A percentile compares a stretch with the other conserved stretches of the same genome.
phyloP scores from a whole-genome alignment of 2,888 invertebrate genomes.

The Andrena bucephala region DNA sequence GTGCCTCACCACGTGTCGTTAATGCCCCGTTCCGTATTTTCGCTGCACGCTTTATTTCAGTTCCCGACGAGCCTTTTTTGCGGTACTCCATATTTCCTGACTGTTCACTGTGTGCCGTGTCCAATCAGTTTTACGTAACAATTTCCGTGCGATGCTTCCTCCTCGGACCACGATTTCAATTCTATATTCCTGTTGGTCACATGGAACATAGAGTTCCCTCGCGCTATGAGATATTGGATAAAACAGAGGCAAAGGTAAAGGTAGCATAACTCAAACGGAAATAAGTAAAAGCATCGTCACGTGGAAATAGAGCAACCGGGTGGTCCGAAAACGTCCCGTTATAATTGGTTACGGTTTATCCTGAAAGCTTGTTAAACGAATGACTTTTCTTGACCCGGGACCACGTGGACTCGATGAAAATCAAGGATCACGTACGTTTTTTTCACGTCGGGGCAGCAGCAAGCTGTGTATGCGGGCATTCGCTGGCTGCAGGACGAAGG shows the following conservation, averaged over 20 bases:
- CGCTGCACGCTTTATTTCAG: conserved; percentile 49
- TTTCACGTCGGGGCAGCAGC: conserved; percentile 41
- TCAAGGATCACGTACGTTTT: conserved; percentile 69
- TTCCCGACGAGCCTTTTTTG: conserved; percentile 42
- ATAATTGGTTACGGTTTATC: conserved; percentile 72
- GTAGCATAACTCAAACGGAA: conserved; percentile 9
- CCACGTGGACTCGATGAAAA: conserved; percentile 69
- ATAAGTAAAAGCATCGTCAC: background rate
- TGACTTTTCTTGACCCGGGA: conserved; percentile 62
- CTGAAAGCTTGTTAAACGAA: conserved; percentile 63
- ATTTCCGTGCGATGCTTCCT: conserved; percentile 45
- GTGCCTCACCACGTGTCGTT: conserved; percentile 70
- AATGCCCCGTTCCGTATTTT: conserved; percentile 59
- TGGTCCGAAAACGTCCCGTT: conserved; percentile 59
- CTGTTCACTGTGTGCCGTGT: conserved; percentile 35
- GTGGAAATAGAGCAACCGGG: conserved; percentile 43
- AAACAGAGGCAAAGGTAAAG: background rate
- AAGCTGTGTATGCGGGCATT: conserved; percentile 54
- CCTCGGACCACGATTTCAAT: background rate
- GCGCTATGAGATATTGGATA: background rate
- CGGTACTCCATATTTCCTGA: conserved; percentile 45
- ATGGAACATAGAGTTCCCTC: background rate
- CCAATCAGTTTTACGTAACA: conserved; percentile 61
- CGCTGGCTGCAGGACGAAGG: conserved; percentile 62
- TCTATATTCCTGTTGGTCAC: no score